These are phyloP conservation scores for Chaetogeoica ovagalla DNA, from an alignment of 2,888 invertebrate genomes.

Conservation along the genomic window DNA sequence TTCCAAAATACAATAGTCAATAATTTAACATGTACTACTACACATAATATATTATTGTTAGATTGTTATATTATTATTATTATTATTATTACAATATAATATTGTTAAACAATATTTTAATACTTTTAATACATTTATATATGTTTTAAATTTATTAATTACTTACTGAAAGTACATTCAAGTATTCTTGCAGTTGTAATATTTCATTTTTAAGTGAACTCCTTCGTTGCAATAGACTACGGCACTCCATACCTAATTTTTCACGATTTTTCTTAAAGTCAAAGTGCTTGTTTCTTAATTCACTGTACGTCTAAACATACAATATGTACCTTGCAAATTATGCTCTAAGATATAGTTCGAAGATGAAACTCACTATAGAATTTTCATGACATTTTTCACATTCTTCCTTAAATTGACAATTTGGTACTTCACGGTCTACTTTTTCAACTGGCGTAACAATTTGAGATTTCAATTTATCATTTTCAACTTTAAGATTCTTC, in stretches of 20 bases:
- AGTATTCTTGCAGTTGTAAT: slow-evolving; percentile 28
- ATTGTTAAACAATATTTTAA: neutral
- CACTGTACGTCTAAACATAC: slow-evolving; percentile 9
- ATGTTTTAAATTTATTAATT: neutral
- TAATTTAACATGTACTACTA: no score
- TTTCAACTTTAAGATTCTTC: slow-evolving; percentile 29
- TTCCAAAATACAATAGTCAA: no score
- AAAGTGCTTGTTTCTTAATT: slow-evolving; percentile 11
- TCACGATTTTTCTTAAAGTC: slow-evolving; percentile 37
- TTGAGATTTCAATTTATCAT: slow-evolving; percentile 31
- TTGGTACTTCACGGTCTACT: slow-evolving; percentile 31
- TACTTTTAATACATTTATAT: no score
- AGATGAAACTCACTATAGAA: slow-evolving; percentile 7
- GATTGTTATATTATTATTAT: no score
- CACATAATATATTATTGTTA: no score
- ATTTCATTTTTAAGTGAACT: slow-evolving; percentile 43
- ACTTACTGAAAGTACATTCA: slow-evolving; percentile 36
- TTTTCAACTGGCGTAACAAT: slow-evolving; percentile 12
- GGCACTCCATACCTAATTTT: slow-evolving; percentile 28
- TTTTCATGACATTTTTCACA: slow-evolving; percentile 25
- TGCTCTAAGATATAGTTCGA: neutral
- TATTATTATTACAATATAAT: no score
- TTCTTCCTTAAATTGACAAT: slow-evolving; percentile 18
- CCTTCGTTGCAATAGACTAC: slow-evolving; percentile 31
- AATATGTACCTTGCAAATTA: neutral